Base-by-base conservation (phyloP, 2,888 invertebrate genomes). In the Petrophora chlorosata region DNA sequence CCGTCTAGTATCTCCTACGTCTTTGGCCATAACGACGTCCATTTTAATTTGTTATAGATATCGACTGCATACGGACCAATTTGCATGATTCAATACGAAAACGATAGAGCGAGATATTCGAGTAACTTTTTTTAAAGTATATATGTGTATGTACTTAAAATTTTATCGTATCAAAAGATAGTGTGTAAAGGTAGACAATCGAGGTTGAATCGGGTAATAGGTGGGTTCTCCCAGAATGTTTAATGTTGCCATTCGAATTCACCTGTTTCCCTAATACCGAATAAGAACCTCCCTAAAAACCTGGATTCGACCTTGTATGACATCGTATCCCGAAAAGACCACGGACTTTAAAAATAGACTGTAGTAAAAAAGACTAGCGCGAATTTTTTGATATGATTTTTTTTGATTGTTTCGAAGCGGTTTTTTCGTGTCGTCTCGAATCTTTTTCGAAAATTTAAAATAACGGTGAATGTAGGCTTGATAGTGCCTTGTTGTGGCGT, bases 321-420 rank as follows among this genome's bases (percentile, higher is more conserved):
- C 55, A 52, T 56, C 81, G 82, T 85, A 82, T 85, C 87, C 85
- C 82, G 78, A 84, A 50, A 76, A 77, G 84, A 83, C 85, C 87
- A 82, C 85, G 79, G 78, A 82, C 75, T 76, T 73, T 45, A 12
- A 73, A 62, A 67, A 82, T 81, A 85, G 88, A 88, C 88, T 87
- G 85, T 85, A 85, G 85, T 71, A 69, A 82, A 3, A 86, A 86
- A 86, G 86, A 85, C 87, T 87, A 84, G 85, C 81, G 85, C 79
- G 85, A 50, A 78, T 82, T 83, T 88, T 87, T 87, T 85, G 82
- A 85, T 82, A 66, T 56, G 67, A 70, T 79, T 85, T 86, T 85
- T 85, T 85, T 81, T 76, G 56, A 76, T 79, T 65, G 76, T 80
- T 82, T 83, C 80, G 82, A 82, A 76, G 76, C 63, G 67, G 70